Percentiles rank a stretch among this genome's conserved stretches.
These are phyloP conservation scores for Polypedilum pembai DNA, from an alignment of 1,140 invertebrate genomes.

Conservation along the genomic window DNA sequence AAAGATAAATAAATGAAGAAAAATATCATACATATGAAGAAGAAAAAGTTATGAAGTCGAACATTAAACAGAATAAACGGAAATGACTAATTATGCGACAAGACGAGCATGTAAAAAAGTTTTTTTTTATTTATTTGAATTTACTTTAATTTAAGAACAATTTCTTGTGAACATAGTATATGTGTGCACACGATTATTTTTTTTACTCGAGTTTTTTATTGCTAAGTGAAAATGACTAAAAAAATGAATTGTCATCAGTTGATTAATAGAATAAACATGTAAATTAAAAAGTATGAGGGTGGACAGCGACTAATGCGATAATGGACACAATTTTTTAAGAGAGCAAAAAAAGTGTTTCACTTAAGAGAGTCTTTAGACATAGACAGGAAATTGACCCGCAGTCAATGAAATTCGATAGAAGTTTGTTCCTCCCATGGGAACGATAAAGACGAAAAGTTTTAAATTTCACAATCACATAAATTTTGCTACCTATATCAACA, in stretches of 20 bases:
- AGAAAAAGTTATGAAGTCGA: slow-evolving; percentile 22
- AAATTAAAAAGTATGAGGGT: not conserved
- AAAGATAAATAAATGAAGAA: slow-evolving; percentile 15
- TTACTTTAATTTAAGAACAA: slow-evolving; percentile 27
- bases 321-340: not conserved
- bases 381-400: slow-evolving; percentile 26
- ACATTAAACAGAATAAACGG: slow-evolving; percentile 27
- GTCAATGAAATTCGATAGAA: slow-evolving; percentile 16
- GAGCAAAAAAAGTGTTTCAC: not conserved
- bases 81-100: slow-evolving; percentile 28
- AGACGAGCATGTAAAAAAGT: slow-evolving; percentile 23
- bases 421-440: not conserved
- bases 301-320: not conserved
- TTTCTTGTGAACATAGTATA: slow-evolving; percentile 23
- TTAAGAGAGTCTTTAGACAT: not conserved
- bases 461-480: slow-evolving; percentile 26
- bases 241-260: not conserved
- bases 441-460: not conserved
- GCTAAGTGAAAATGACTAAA: not conserved
- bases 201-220: not conserved
- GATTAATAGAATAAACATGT: slow-evolving; percentile 4
- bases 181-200: not conserved
- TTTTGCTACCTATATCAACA: slow-evolving; percentile 15
- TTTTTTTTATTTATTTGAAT: slow-evolving; percentile 18
- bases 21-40: not conserved